These are phyloP conservation scores for Clistopyga incitator DNA, from an alignment of 2,888 invertebrate species.

Conservation along the genomic window DNA sequence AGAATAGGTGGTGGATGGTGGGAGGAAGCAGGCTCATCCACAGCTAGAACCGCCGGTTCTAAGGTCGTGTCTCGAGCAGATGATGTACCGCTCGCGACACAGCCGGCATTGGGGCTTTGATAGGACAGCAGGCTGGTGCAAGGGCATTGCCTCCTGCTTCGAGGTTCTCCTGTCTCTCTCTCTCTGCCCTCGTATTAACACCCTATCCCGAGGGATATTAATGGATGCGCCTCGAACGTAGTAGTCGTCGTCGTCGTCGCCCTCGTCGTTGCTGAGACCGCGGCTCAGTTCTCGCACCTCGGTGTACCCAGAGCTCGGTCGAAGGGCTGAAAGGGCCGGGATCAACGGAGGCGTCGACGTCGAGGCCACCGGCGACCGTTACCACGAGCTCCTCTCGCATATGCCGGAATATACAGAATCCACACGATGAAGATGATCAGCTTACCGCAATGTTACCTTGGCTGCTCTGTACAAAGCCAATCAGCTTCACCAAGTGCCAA, in stretches of 20 bases:
- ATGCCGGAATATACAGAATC: neutral
- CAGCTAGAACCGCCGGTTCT: slow-evolving; percentile 65
- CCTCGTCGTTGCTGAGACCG: slow-evolving; percentile 26
- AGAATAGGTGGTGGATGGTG: slow-evolving; percentile 50
- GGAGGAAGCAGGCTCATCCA: slow-evolving; percentile 54
- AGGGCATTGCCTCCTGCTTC: slow-evolving; percentile 27
- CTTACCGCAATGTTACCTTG: neutral
- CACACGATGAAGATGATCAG: slow-evolving; percentile 27
- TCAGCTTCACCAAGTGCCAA: slow-evolving; percentile 26
- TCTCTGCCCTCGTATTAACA: slow-evolving; percentile 70
- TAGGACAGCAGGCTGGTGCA: slow-evolving; percentile 25
- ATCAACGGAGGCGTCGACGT: slow-evolving; percentile 49
- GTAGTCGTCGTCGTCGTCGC: slow-evolving; percentile 40
- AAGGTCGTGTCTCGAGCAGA: slow-evolving; percentile 76
- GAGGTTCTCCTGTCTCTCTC: slow-evolving; percentile 41
- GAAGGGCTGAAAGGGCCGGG: slow-evolving; percentile 54
- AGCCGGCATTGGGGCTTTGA: slow-evolving; percentile 53
- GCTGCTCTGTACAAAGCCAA: neutral
- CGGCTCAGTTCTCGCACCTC: slow-evolving; percentile 32
- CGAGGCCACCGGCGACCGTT: slow-evolving; percentile 32
- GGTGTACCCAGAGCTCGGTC: slow-evolving; percentile 19
- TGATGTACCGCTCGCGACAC: slow-evolving; percentile 75
- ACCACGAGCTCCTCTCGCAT: slow-evolving; percentile 8
- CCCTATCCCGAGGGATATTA: slow-evolving; percentile 77
- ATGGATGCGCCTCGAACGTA: slow-evolving; percentile 71